Base-by-base conservation (phyloP, 2,797 vertebrate genomes). In the Acrocephalus scirpaceus region DNA sequence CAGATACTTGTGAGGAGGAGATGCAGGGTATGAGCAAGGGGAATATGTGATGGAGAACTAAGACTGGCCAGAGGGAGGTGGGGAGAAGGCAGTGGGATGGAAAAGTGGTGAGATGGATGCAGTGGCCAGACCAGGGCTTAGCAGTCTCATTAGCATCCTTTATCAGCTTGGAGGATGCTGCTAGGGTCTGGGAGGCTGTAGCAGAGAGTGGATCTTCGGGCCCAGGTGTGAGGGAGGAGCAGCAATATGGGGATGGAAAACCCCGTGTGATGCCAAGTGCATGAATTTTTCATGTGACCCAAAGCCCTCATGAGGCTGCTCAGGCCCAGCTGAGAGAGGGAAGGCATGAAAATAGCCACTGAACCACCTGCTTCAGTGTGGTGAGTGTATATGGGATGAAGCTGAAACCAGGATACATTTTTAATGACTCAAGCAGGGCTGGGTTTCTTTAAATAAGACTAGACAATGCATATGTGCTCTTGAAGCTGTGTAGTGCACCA, bases 391-490 rank as follows among this genome's bases (percentile, higher is more conserved):
- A 58, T 48, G 94, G 94, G 89, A 86, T 92, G 95, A 95, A 97
- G 95, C 54, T 94, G 97, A 97, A 90, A 96, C 95, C 95, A 71
- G 96, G 88, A 96, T 97, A 53, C 95, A 97, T 97, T 96, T 97
- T 97, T 97, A 97, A 97, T 97, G 96, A 95, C 4, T 44, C 95
- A 73, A 47, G 76, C 86, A 94, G 79, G 96, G 93, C 95, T 96
- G 96, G 81, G 92, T 96, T 97, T 97, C 97, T 93, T 96, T 97
- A 97, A 97, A 95, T 94, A 96, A 96, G 96, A 87, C 67, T 91
- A 95, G 96, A 94, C 93, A 96, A 96, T 87, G 92, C 92, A 58
- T 96, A 80, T 78, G 90, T 90, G 74, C 91, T 97, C 86, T 84
- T 0, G 11, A 95, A 96, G 95, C 92, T 2, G 53, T 96, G 96